A percentile compares a stretch with the other conserved stretches of the same genome.
phyloP scores from a whole-genome alignment of 2,113 vertebrate species.

The Chloroceryle aenea region DNA sequence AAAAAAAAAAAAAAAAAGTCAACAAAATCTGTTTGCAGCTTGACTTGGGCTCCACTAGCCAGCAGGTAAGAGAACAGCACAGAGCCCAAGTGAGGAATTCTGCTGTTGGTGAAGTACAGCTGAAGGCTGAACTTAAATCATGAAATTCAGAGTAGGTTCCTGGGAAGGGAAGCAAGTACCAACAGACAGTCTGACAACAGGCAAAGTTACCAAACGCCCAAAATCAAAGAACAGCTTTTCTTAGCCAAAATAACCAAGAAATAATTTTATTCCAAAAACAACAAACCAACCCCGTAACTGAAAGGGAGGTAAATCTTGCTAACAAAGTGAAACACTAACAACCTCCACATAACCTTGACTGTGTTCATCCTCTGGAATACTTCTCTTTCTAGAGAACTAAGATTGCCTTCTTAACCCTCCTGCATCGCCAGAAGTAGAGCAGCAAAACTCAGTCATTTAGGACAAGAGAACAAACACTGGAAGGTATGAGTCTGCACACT shows the following conservation, averaged over 20 bases:
- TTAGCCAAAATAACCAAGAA: conserved; percentile 46
- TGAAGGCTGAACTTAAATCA: neutral
- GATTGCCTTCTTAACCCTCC: neutral
- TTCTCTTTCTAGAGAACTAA: neutral
- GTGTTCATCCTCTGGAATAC: neutral
- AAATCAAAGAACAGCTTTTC: conserved; percentile 55
- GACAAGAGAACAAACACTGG: neutral
- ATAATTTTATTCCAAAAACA: conserved; percentile 12
- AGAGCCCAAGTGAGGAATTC: neutral
- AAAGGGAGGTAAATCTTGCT: conserved; percentile 7
- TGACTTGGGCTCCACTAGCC: neutral
- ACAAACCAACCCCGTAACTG: neutral
- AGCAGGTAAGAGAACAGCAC: neutral
- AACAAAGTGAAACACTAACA: neutral
- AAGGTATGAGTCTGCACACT: neutral
- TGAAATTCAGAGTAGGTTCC: neutral
- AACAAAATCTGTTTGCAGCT: neutral
- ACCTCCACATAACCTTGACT: neutral
- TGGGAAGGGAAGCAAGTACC: neutral
- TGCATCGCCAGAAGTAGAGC: neutral
- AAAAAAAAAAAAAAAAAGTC: too few relatives aligned
- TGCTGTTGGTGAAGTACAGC: neutral
- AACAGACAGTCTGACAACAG: neutral
- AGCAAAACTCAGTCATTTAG: neutral
- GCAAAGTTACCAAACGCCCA: neutral